Evolutionary conservation across 2,888 invertebrate genomes (phyloP), one percentile per base, ranked within the genome.

Genomic region (Epinotia ramella): DNA sequence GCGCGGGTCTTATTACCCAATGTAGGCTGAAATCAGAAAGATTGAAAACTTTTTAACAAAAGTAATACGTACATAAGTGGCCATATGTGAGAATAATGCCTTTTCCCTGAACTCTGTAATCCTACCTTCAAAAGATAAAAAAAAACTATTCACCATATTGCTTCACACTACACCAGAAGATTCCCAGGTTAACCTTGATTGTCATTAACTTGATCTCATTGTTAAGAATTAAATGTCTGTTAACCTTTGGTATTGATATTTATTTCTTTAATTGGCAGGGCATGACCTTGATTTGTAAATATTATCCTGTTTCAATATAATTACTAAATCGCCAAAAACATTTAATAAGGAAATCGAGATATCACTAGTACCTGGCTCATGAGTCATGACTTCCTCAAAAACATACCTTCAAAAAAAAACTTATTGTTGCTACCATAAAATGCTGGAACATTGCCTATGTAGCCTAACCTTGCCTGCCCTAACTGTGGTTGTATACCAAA

Each of bases 71-170:
- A 57, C 33, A 57, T 40, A 57, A 57, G 56, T 6, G 12, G 33
- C 18, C 20, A 16, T 57, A 56, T 67, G 57, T 40, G 40, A 40
- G 13, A 56, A n/a, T 24, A 59, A 44, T 49, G 0, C 4, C 9
- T 4, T 68, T 16, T 57, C 18, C 67, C 9, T 20, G 5, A 20
- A 59, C 11, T 40, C 9, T 40, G 24, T 11, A 69, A 40, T 44
- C 20, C 59, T 69, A 69, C 69, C 69, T 73, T 44, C 67, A 67
- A 60, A 44, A 24, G 18, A 46, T 2, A 20, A 62, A 62, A 20
- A 62, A 62, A n/a, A 7, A 7, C n/a, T n/a, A n/a, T 62, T 33
- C 28, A 33, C 33, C n/a, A n/a, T n/a, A 5, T 53, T 53, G 53
- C n/a, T n/a, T 5, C 4, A 6, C 16, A 53, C 53, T 53, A 7